Evolutionary conservation across 2,888 invertebrate species (phyloP).

Genomic region (Ellobium chinense): DNA sequence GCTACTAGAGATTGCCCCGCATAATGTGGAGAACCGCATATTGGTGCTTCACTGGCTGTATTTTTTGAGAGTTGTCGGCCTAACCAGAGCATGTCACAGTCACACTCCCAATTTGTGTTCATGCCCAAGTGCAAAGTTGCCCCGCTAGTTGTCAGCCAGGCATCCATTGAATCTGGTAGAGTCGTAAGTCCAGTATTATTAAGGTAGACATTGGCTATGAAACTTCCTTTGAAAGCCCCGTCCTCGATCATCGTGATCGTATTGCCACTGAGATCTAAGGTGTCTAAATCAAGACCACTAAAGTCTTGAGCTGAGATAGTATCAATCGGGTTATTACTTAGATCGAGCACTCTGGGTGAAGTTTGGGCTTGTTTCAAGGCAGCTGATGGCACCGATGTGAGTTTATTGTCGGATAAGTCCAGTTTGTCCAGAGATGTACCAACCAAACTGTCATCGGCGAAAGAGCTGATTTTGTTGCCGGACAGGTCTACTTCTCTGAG

Average conservation of each 20-base stretch:
- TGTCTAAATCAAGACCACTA: neutral
- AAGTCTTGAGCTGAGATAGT: neutral
- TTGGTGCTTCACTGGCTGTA: conserved; percentile 42
- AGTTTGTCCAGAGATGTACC: conserved; percentile 29
- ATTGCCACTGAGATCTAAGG: conserved; percentile 29
- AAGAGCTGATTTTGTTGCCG: conserved; percentile 1
- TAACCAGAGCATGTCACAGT: conserved; percentile 64
- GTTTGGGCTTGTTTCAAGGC: conserved; percentile 3
- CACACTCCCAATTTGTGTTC: conserved; percentile 57
- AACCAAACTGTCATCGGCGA: neutral
- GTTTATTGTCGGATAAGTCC: conserved; percentile 17
- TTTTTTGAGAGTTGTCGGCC: conserved; percentile 50
- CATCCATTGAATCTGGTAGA: conserved; percentile 20
- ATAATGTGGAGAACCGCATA: conserved; percentile 53
- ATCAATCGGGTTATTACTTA: conserved; percentile 49
- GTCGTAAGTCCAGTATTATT: conserved; percentile 20
- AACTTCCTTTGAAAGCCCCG: conserved; percentile 8
- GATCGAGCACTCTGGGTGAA: conserved; percentile 30
- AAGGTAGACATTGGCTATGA: neutral
- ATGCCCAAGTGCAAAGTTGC: conserved; percentile 15
- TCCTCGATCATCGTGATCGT: neutral
- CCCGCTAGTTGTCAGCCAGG: neutral
- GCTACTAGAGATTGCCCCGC: conserved; percentile 48
- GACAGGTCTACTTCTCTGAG: conserved; percentile 54
- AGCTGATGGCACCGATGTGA: neutral